phyloP scores from a whole-genome alignment of 2,113 vertebrate species.

The Thunnus thynnus region DNA sequence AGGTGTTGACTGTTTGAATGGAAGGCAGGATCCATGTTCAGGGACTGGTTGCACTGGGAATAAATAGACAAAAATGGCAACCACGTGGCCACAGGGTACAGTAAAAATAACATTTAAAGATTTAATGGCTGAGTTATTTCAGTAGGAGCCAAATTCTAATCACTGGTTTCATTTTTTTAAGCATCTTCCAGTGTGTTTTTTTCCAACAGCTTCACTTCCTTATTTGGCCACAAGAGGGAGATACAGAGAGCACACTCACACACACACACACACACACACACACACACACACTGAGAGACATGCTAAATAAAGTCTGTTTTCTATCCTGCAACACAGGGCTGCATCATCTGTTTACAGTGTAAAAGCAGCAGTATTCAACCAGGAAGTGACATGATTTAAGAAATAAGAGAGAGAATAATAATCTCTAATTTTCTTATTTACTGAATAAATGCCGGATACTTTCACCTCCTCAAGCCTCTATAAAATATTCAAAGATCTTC shows the following conservation, averaged over 20 bases:
- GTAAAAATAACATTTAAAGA: not conserved
- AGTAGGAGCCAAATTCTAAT: not conserved
- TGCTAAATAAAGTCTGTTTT: not conserved
- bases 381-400: not conserved
- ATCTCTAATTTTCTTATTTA: too few relatives aligned
- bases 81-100: not conserved
- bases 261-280: too few relatives aligned
- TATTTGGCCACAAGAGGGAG: constrained; percentile 54
- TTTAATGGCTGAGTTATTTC: not conserved
- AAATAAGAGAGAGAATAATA: too few relatives aligned
- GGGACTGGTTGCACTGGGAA: not conserved
- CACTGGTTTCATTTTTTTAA: not conserved
- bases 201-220: not conserved
- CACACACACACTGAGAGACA: too few relatives aligned
- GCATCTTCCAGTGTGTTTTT: not conserved
- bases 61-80: not conserved
- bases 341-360: not conserved
- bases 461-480: too few relatives aligned
- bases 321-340: not conserved
- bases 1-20: constrained; percentile 21
- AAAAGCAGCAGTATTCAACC: too few relatives aligned
- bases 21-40: not conserved
- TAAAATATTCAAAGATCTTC: too few relatives aligned
- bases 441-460: too few relatives aligned
- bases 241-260: constrained; percentile 16